phyloP scores from a whole-genome alignment of 2,113 vertebrate genomes.

The Helogale parvula region DNA sequence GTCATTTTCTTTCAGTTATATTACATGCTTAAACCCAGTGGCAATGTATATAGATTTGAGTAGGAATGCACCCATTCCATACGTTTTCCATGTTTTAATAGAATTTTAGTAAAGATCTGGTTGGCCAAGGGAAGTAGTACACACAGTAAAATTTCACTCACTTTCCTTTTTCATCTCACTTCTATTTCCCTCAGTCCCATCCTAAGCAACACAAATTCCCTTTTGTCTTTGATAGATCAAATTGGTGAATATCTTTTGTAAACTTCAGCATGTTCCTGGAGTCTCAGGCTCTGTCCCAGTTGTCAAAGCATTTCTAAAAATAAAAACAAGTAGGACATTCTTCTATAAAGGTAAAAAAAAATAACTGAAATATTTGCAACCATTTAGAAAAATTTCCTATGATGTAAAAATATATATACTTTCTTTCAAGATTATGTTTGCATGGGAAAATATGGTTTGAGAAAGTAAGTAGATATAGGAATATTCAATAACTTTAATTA shows the following conservation, averaged over 20 bases:
- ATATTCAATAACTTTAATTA: background rate
- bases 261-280: background rate
- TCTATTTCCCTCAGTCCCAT: background rate
- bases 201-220: background rate
- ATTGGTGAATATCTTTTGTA: background rate
- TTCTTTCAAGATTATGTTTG: background rate
- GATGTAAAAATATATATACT: background rate
- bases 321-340: background rate
- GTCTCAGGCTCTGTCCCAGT: background rate
- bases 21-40: background rate
- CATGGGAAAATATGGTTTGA: background rate
- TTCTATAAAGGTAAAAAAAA: background rate
- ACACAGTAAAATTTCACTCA: background rate
- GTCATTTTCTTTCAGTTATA: background rate
- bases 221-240: background rate
- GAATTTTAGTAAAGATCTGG: background rate
- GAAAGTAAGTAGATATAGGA: background rate
- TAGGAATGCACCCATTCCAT: background rate
- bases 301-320: background rate
- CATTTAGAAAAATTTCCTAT: background rate
- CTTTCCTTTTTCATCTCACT: background rate
- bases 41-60: background rate
- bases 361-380: background rate
- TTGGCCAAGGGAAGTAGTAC: background rate
- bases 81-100: background rate